A percentile compares a stretch with the other conserved stretches of the same genome.
Evolutionary conservation across 2,888 invertebrate genomes (phyloP).

Genomic region (Hartigia nigra): DNA sequence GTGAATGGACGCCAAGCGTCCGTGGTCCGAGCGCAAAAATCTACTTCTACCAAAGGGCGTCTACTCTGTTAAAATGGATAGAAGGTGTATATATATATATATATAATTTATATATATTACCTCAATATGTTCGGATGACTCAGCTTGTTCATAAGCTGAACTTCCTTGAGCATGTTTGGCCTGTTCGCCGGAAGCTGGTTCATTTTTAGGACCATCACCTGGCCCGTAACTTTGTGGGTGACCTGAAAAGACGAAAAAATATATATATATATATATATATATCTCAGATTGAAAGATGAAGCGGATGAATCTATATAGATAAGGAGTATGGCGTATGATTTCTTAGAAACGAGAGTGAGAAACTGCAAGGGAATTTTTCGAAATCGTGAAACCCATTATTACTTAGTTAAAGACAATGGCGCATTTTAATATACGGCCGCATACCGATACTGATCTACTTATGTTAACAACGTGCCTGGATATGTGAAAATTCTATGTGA

Average conservation of each 20-base stretch:
- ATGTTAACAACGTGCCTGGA: not conserved
- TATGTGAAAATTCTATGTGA: conserved; percentile 25
- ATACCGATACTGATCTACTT: conserved; percentile 30
- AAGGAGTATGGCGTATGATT: not conserved
- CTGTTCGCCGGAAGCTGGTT: conserved; percentile 93
- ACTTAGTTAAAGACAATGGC: conserved; percentile 28
- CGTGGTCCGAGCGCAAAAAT: not conserved
- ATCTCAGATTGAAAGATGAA: not conserved
- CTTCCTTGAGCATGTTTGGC: conserved; percentile 96
- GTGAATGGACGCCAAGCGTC: not conserved
- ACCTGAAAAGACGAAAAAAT: conserved; percentile 74
- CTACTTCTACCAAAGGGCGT: not conserved
- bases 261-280: too few relatives aligned
- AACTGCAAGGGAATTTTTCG: not conserved
- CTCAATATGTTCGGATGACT: conserved; percentile 95
- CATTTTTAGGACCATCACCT: conserved; percentile 98
- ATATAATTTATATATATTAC: conserved; percentile 65
- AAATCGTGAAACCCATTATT: conserved; percentile 16
- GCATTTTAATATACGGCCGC: conserved; percentile 27
- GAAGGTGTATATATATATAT: not conserved
- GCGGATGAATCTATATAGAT: not conserved
- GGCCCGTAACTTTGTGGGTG: conserved; percentile 90
- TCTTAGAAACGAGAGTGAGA: not conserved
- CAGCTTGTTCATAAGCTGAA: conserved; percentile 95
- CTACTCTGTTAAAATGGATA: not conserved